phyloP scores from a whole-genome alignment of 2,797 vertebrate species.

The Menidia menidia region DNA sequence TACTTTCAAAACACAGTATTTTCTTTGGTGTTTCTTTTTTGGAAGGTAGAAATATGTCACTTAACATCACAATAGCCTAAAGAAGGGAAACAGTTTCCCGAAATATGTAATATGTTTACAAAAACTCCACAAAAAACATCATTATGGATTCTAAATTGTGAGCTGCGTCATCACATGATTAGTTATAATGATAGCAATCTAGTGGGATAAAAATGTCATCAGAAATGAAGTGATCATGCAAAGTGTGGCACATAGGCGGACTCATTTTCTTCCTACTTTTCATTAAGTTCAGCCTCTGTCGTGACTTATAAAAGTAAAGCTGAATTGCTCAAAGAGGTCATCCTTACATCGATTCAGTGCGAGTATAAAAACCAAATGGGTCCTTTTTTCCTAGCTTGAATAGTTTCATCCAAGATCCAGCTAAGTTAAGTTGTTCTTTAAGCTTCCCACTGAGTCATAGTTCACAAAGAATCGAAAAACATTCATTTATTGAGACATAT shows the following conservation, averaged over 20 bases:
- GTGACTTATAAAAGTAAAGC: slow-evolving; percentile 14
- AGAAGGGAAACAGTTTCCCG: slow-evolving; percentile 37
- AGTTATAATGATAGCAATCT: slow-evolving; percentile 27
- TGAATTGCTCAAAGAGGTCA: slow-evolving; percentile 8
- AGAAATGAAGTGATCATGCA: background rate
- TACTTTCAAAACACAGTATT: background rate
- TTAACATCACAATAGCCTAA: slow-evolving; percentile 38
- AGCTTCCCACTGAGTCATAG: slow-evolving; percentile 68
- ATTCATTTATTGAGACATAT: slow-evolving; percentile 49
- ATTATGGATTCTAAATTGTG: slow-evolving; percentile 36
- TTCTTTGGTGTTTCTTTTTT: slow-evolving; percentile 30
- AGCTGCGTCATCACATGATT: slow-evolving; percentile 17
- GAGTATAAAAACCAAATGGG: slow-evolving; percentile 35
- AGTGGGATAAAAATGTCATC: slow-evolving; percentile 6
- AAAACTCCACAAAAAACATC: slow-evolving; percentile 47
- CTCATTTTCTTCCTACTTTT: slow-evolving; percentile 4
- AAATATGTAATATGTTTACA: slow-evolving; percentile 39
- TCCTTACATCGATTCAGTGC: slow-evolving; percentile 33
- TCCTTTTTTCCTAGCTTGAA: slow-evolving; percentile 41
- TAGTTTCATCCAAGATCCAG: slow-evolving; percentile 51
- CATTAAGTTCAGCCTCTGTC: slow-evolving; percentile 14
- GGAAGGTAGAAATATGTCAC: slow-evolving; percentile 29
- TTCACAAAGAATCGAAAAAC: slow-evolving; percentile 54
- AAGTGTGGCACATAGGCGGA: background rate
- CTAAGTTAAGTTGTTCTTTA: slow-evolving; percentile 52